phyloP scores from a whole-genome alignment of 2,113 vertebrate species.

The Salminus brasiliensis region DNA sequence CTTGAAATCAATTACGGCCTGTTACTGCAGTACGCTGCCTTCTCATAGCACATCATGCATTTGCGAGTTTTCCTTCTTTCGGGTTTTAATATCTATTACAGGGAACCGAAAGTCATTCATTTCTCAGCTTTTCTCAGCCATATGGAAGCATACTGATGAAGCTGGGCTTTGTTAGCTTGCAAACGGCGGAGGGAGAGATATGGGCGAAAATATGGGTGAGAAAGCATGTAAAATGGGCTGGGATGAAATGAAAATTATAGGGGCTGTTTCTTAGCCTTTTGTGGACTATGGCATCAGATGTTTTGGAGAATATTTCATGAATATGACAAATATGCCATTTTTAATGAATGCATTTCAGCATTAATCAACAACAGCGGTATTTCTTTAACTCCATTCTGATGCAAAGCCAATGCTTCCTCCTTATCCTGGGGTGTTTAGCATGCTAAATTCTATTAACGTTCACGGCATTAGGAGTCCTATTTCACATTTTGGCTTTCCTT shows the following conservation, averaged over 20 bases:
- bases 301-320: too few species aligned
- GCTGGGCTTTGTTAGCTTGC: too few species aligned
- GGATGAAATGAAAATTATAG: too few species aligned
- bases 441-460: not conserved
- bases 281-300: too few species aligned
- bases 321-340: not conserved
- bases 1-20: slow-evolving; percentile 33
- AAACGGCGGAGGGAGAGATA: too few species aligned
- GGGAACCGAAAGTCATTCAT: too few species aligned
- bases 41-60: not conserved
- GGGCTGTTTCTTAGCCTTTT: not conserved
- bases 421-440: not conserved
- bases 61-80: not conserved
- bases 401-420: not conserved
- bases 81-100: not conserved
- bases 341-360: not conserved
- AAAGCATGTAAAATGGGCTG: too few species aligned
- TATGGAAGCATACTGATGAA: too few species aligned
- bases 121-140: too few species aligned
- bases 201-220: too few species aligned
- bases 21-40: not conserved
- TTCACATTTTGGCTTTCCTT: not conserved
- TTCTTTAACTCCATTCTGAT: not conserved
- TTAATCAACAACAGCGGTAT: not conserved
- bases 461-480: not conserved